These are phyloP conservation scores for Psilopsiagon aymara DNA, from an alignment of 2,113 vertebrate genomes.

Conservation along the genomic window DNA sequence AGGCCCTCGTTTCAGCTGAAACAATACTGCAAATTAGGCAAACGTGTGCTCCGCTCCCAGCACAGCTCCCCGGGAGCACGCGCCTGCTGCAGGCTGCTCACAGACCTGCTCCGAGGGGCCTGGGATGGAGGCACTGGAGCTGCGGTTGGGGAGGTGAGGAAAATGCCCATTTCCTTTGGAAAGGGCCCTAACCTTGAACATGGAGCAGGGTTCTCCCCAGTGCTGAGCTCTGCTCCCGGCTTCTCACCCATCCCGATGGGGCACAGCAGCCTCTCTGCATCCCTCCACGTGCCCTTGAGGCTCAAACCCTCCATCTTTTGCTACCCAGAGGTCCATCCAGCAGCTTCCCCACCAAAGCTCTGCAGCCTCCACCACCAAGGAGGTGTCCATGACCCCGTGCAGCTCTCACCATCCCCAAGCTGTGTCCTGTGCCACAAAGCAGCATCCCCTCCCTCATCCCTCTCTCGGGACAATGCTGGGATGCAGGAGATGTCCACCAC, in stretches of 20 bases:
- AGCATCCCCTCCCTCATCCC: neutral
- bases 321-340: rapidly evolving
- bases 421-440: too few relatives aligned
- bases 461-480: neutral
- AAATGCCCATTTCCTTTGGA: neutral
- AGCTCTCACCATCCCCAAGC: neutral
- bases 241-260: neutral
- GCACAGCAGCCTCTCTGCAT: neutral
- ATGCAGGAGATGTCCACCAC: rapidly evolving
- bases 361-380: too few relatives aligned
- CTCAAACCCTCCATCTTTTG: rapidly evolving
- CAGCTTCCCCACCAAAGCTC: neutral
- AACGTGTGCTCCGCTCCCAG: neutral
- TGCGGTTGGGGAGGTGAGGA: neutral
- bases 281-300: neutral
- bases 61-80: neutral
- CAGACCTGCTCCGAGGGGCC: neutral
- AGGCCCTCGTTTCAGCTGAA: slow-evolving; percentile 57
- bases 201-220: neutral
- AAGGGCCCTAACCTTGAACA: neutral
- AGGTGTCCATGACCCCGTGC: rapidly evolving
- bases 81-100: neutral
- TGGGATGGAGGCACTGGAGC: neutral
- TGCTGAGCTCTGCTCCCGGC: neutral
- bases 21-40: slow-evolving; percentile 58